phyloP scores from a whole-genome alignment of 2,888 invertebrate genomes.

The Athalia rosae region DNA sequence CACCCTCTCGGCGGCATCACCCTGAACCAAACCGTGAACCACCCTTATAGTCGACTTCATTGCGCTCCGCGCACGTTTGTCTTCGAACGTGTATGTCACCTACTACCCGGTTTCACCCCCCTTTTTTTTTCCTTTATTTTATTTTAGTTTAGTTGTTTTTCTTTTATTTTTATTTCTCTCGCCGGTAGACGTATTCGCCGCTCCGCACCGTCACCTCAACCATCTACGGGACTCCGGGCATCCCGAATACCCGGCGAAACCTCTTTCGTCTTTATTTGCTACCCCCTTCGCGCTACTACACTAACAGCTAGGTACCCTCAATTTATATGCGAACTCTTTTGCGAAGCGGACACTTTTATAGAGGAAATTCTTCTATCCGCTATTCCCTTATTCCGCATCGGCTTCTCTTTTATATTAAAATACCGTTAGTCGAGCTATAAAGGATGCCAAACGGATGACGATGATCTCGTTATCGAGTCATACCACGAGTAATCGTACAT shows the following conservation, averaged over 20 bases:
- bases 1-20: constrained; percentile 26
- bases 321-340: constrained; percentile 48
- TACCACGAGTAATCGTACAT: too few relatives aligned
- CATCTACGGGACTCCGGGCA: constrained; percentile 43
- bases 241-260: constrained; percentile 48
- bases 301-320: neutral
- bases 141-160: too few relatives aligned
- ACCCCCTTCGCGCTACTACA: constrained; percentile 34
- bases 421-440: too few relatives aligned
- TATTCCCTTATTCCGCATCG: too few relatives aligned
- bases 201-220: constrained; percentile 45
- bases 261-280: constrained; percentile 57
- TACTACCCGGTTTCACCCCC: constrained; percentile 50
- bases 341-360: constrained; percentile 50
- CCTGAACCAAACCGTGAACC: constrained; percentile 57
- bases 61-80: constrained; percentile 65
- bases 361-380: constrained; percentile 43
- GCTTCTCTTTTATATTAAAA: too few relatives aligned
- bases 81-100: constrained; percentile 63
- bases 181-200: constrained; percentile 29
- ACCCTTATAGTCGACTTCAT: constrained; percentile 65
- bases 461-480: too few relatives aligned
- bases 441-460: too few relatives aligned
- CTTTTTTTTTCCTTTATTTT: neutral
- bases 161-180: neutral